A percentile compares a stretch with the other conserved stretches of the same genome.
Evolutionary conservation across 1,140 invertebrate genomes (phyloP).

Genomic region (Tribolium castaneum): DNA sequence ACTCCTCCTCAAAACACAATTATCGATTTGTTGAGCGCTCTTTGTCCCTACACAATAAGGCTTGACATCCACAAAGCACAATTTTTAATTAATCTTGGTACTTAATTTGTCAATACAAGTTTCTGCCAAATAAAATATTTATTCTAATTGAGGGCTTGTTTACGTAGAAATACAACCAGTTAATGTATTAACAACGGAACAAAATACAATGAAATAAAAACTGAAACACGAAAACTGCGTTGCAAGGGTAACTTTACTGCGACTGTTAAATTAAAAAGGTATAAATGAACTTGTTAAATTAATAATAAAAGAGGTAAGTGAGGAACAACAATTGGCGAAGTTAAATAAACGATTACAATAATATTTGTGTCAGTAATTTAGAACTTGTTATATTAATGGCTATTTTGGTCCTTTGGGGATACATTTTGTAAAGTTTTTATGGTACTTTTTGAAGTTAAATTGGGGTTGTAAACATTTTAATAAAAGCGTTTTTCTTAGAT

Average conservation of each 20-base stretch:
- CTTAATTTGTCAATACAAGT: slow-evolving; percentile 19
- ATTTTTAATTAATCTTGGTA: slow-evolving; percentile 32
- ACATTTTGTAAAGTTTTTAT: neutral
- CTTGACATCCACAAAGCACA: slow-evolving; percentile 15
- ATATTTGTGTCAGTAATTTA: neutral
- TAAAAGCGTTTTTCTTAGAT: neutral
- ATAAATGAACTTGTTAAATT: neutral
- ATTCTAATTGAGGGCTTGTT: neutral
- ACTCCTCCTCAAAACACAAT: neutral
- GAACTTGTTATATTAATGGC: neutral
- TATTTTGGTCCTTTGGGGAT: neutral
- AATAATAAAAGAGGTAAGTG: neutral
- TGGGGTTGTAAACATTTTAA: neutral
- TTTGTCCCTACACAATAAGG: slow-evolving; percentile 3
- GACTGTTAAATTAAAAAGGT: neutral
- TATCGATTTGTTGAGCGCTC: neutral
- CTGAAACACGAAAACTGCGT: no score
- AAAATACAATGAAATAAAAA: no score
- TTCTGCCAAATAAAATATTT: slow-evolving; percentile 4
- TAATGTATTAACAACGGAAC: no score
- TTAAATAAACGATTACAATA: neutral
- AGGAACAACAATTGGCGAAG: neutral
- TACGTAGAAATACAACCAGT: neutral
- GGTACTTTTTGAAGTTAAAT: neutral
- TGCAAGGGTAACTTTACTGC: no score